Conservation (phyloP, 2,888 invertebrate genomes). For the Drosophila setosimentum region DNA sequence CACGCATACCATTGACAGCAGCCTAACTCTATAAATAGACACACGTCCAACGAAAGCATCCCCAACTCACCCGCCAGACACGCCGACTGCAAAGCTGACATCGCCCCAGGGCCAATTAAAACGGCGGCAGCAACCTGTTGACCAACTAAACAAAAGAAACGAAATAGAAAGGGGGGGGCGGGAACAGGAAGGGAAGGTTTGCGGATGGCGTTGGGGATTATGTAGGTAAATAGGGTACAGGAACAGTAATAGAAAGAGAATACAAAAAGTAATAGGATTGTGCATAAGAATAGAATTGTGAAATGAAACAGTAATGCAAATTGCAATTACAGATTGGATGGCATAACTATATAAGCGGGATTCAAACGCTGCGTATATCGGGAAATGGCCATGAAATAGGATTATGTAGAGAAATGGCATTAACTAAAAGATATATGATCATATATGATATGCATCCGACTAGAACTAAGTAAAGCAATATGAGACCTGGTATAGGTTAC, state of each 20-base stretch:
- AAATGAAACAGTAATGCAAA: slow-evolving; percentile 10
- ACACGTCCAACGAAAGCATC: slow-evolving; percentile 1
- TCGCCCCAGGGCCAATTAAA: slow-evolving; percentile 41
- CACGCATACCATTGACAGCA: slow-evolving; percentile 17
- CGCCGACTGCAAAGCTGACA: slow-evolving; percentile 7
- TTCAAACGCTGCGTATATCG: background rate
- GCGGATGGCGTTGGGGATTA: background rate
- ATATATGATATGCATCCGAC: background rate
- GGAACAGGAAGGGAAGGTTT: background rate
- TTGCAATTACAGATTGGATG: background rate
- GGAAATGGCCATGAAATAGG: background rate
- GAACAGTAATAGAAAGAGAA: background rate
- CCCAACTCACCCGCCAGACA: background rate
- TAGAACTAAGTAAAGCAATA: background rate
- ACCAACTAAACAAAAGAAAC: slow-evolving; percentile 27
- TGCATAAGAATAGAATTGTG: slow-evolving; percentile 7
- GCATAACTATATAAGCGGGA: slow-evolving; percentile 2
- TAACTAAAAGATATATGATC: background rate
- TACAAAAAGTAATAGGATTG: background rate
- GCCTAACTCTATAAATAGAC: slow-evolving; percentile 43
- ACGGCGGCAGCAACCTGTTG: slow-evolving; percentile 51
- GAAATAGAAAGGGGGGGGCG: slow-evolving; percentile 4
- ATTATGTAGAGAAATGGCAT: background rate
- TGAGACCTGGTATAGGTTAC: background rate
- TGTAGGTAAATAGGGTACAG: background rate